Evolutionary conservation across 2,888 invertebrate genomes (phyloP), one percentile per base, ranked within the genome.

Genomic region (Halocaridina rubra): DNA sequence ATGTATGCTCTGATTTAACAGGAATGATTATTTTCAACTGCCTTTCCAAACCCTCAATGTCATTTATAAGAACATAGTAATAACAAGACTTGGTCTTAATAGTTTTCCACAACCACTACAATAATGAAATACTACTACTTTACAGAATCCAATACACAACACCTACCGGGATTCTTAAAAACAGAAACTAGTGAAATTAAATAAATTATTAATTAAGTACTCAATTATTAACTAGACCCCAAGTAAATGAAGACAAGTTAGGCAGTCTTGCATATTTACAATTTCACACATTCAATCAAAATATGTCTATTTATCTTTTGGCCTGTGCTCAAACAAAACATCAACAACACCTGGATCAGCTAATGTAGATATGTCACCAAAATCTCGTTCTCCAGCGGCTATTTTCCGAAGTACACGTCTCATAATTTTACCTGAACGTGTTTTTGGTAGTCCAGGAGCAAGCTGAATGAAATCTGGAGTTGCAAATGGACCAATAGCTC

Each of bases 381-480:
- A 94, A 89, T 98, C 94, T 71, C 92, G 92, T 90, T 98, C 98
- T 57, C 96, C 96, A 1, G 95, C 92, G 0, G 99, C 98, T 16
- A 99, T 95, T 92, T 98, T 98, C 88, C 98, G 93, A 86, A 99
- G 92, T 84, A 99, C 95, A 88, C 99, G 93, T 86, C 99, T 93
- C 97, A 99, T 98, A 86, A 99, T 98, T 92, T 99, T 99, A 1
- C 99, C 99, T 0, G 98, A 98, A 72, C 98, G 93, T 0, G 98
- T 98, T 92, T 99, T 98, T 0, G 99, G 99, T 88, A 99, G 92
- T 0, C 95, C 96, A 0, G 98, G 97, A 0, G 98, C 98, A 91
- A 96, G 94, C 89, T 99, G 99, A 84, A 99, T 95, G 53, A 95
- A 94, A 90, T 99, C 99, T 0, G 99, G 99, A 89, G 95, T 94